Base-by-base conservation (phyloP, 2,888 invertebrate species). In the Drosophila greeni region DNA sequence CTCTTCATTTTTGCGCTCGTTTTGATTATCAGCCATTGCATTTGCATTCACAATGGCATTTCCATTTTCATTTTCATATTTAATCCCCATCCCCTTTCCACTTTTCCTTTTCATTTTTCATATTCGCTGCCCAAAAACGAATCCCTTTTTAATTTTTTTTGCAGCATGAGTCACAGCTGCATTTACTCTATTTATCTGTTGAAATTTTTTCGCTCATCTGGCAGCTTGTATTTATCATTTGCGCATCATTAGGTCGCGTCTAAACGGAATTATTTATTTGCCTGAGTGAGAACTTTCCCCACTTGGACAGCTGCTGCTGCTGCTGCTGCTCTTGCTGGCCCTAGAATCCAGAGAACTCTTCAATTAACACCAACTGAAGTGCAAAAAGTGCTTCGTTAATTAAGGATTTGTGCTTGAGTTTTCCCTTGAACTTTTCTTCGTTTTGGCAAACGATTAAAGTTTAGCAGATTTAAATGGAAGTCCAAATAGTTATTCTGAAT, bases 191-290 rank as follows among this genome's bases (percentile, higher is more conserved):
- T 55, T 24, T 18, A 18, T n/a, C 34, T 57, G 29, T 37, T 37
- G 45, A 49, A 51, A 58, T 36, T 70, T 59, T 64, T 59, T 64
- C 57, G 47, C 60, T 51, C 31, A 33, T 61, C 62, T 70, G 76
- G 65, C 73, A 73, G 67, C 82, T 72, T 65, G 82, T 77, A 78
- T 78, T 78, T 84, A 78, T 78, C 78, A 78, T 78, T 78, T 81
- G 82, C 79, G 84, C 73, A 75, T 78, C 78, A 78, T 84, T 78
- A 78, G 79, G 58, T 75, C 65, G 40, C 62, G 66, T 69, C 70
- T 59, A 70, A 70, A 59, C 57, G 51, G 42, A 66, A 72, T 80
- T 76, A 80, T 54, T 82, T 80, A 66, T 80, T 53, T 53, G 37
- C 39, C 54, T 14, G n/a, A 54, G 34, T 34, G 53, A 34, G 52